These are phyloP conservation scores for Botia almorhae DNA, from an alignment of 2,797 vertebrate genomes.

Conservation along the genomic window DNA sequence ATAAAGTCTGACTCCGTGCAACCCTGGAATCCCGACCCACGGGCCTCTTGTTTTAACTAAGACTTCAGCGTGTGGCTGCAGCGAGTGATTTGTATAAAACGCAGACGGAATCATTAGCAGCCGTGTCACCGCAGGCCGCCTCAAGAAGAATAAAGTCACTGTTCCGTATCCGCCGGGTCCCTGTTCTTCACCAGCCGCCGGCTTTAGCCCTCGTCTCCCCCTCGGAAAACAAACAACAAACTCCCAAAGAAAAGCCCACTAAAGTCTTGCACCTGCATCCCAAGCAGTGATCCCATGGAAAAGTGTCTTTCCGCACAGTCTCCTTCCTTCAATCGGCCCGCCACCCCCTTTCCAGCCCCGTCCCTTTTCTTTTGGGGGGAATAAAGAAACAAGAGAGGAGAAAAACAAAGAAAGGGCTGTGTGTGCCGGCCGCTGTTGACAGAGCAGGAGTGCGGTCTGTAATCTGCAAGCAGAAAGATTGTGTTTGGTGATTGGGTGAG, in stretches of 20 bases:
- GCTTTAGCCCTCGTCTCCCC: slow-evolving; percentile 50
- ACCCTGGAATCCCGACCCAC: slow-evolving; percentile 63
- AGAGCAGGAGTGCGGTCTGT: slow-evolving; percentile 55
- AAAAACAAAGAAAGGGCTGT: slow-evolving; percentile 59
- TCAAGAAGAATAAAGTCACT: slow-evolving; percentile 65
- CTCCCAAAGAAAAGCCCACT: slow-evolving; percentile 54
- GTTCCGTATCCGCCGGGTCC: slow-evolving; percentile 61
- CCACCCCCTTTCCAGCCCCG: slow-evolving; percentile 37
- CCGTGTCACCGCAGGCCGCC: slow-evolving; percentile 58
- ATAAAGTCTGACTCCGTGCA: slow-evolving; percentile 45
- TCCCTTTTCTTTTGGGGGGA: slow-evolving; percentile 30
- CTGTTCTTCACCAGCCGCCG: slow-evolving; percentile 54
- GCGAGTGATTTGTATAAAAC: slow-evolving; percentile 69
- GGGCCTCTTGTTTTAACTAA: slow-evolving; percentile 66
- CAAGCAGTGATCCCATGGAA: slow-evolving; percentile 46
- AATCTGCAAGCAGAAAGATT: slow-evolving; percentile 56
- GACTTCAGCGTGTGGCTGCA: slow-evolving; percentile 53
- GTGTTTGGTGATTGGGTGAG: slow-evolving; percentile 58
- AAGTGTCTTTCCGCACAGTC: slow-evolving; percentile 53
- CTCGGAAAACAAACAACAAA: slow-evolving; percentile 61
- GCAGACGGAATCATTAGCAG: slow-evolving; percentile 68
- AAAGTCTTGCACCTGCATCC: slow-evolving; percentile 65
- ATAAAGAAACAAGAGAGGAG: slow-evolving; percentile 26
- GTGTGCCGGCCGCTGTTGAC: slow-evolving; percentile 51
- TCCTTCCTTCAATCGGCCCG: slow-evolving; percentile 38